phyloP scores from a whole-genome alignment of 30 jellyfish, hydroid and myxozoan genomes.

The Clytia hemisphaerica region DNA sequence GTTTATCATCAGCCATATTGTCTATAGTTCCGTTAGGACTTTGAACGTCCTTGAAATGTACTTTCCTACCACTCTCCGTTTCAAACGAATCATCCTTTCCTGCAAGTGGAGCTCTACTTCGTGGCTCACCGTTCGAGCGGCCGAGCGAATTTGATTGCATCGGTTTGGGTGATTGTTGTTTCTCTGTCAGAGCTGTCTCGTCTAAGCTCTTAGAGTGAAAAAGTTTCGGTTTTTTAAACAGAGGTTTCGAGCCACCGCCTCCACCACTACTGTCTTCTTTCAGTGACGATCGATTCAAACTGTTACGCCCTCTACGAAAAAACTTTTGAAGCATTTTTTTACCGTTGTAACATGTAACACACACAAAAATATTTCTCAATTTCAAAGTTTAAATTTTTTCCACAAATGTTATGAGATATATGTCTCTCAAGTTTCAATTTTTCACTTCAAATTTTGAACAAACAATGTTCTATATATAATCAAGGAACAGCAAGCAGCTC shows the following conservation, averaged over 20 bases:
- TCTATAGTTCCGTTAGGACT: slow-evolving; percentile 4
- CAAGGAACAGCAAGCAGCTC: no score
- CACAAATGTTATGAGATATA: no score
- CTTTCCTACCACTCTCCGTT: slow-evolving; percentile 3
- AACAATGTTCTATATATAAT: no score
- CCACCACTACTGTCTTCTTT: background rate
- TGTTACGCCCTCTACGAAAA: slow-evolving; percentile 22
- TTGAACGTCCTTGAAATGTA: slow-evolving; percentile 5
- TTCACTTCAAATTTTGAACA: no score
- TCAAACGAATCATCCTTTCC: background rate
- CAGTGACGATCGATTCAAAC: slow-evolving; percentile 27
- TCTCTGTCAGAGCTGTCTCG: no score
- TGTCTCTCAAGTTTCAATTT: no score
- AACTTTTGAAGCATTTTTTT: slow-evolving; percentile 26
- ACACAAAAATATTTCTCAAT: background rate
- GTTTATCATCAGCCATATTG: slow-evolving; percentile 42
- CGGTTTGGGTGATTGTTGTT: no score
- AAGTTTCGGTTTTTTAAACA: background rate
- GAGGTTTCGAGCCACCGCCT: background rate
- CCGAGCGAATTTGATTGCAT: no score
- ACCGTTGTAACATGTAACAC: no score
- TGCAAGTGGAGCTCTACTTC: no score
- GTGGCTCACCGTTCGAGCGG: no score
- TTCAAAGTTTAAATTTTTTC: no score
- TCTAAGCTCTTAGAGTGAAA: background rate